These are phyloP conservation scores for Podargus strigoides DNA, from an alignment of 2,797 vertebrate species.

Conservation along the genomic window DNA sequence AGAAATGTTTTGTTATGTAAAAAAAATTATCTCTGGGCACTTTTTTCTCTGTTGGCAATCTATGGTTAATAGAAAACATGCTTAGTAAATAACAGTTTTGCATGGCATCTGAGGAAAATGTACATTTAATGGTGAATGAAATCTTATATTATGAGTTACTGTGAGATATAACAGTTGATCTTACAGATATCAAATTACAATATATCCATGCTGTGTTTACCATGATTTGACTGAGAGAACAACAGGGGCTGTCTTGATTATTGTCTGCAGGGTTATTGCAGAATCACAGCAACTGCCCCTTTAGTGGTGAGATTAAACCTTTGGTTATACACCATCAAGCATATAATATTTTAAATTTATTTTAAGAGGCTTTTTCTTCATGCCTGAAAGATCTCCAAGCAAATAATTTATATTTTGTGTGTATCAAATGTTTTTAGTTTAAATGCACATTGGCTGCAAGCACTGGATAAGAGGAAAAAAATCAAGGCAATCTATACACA, in stretches of 20 bases:
- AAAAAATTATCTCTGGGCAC: constrained; percentile 9
- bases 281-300: constrained; percentile 73
- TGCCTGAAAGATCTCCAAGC: constrained; percentile 75
- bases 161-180: constrained; percentile 69
- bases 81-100: constrained; percentile 59
- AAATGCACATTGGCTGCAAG: constrained; percentile 74
- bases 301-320: constrained; percentile 77
- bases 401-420: constrained; percentile 78
- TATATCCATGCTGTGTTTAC: constrained; percentile 75
- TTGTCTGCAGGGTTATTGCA: constrained; percentile 77
- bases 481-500: constrained; percentile 69
- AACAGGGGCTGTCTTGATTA: constrained; percentile 76
- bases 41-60: constrained; percentile 45
- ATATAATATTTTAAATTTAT: constrained; percentile 81
- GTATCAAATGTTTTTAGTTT: constrained; percentile 74
- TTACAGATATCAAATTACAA: constrained; percentile 71
- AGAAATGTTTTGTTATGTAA: not conserved
- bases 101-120: constrained; percentile 59
- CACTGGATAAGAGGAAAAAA: constrained; percentile 66
- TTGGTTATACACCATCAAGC: constrained; percentile 79
- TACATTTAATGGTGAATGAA: constrained; percentile 72
- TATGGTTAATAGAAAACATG: constrained; percentile 62
- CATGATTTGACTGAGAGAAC: constrained; percentile 74
- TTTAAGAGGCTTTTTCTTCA: constrained; percentile 80
- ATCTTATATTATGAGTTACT: constrained; percentile 67